These are phyloP conservation scores for Heterodera carotae DNA, from an alignment of 1,140 invertebrate species.

Conservation along the genomic window DNA sequence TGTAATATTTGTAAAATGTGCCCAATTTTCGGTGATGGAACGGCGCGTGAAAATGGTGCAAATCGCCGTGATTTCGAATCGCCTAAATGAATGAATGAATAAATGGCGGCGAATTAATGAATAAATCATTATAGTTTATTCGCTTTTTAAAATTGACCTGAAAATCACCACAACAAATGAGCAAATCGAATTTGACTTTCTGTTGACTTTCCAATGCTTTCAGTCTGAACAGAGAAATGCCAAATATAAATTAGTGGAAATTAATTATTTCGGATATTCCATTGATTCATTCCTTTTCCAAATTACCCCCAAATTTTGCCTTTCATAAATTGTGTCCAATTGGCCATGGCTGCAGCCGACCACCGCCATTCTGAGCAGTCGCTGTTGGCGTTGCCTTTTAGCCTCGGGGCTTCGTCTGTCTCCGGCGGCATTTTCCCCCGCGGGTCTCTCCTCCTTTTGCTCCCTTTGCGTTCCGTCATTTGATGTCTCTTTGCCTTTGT, in stretches of 20 bases:
- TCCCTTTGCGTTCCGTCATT: not conserved
- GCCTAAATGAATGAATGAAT: too few species aligned
- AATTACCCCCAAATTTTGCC: too few species aligned
- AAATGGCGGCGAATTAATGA: conserved; percentile 6
- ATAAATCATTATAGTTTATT: conserved; percentile 6
- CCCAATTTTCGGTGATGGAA: conserved; percentile 86
- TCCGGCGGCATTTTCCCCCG: not conserved
- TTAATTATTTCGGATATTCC: too few species aligned
- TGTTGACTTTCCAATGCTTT: conserved; percentile 70
- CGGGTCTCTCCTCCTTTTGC: not conserved
- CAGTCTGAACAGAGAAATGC: conserved; percentile 43
- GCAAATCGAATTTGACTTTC: conserved; percentile 78
- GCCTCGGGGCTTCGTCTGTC: not conserved
- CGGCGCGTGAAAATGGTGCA: conserved; percentile 90
- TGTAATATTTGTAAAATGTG: conserved; percentile 94
- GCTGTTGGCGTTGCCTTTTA: conserved; percentile 2
- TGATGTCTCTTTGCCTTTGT: not conserved
- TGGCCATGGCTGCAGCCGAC: conserved; percentile 98
- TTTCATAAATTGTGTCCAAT: conserved; percentile 89
- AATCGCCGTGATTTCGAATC: conserved; percentile 69
- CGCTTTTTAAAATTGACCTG: conserved; percentile 58
- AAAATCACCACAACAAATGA: conserved; percentile 97
- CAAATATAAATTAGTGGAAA: too few species aligned
- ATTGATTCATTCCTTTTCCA: too few species aligned
- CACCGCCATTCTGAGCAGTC: conserved; percentile 73